Conservation (phyloP, 1,140 invertebrate genomes). For the Monomorium pharaonis region DNA sequence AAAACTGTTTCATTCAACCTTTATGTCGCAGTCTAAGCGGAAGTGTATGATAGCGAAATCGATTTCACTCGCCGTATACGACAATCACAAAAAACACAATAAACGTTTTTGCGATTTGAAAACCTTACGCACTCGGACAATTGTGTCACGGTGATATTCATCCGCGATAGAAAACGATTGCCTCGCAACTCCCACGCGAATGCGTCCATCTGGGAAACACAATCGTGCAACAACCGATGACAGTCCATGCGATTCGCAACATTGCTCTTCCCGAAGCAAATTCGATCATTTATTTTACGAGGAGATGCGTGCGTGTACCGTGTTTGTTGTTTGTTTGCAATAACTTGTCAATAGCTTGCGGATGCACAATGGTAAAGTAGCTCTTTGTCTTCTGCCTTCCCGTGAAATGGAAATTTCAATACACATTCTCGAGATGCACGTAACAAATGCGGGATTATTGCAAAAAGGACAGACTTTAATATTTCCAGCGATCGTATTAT, state of each 20-base stretch:
- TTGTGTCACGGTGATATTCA: neutral
- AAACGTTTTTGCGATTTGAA: neutral
- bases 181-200: neutral
- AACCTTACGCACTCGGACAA: neutral
- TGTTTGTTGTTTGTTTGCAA: neutral
- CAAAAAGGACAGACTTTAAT: neutral
- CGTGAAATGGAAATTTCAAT: neutral
- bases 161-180: neutral
- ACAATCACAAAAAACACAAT: neutral
- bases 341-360: conserved; percentile 5
- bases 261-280: neutral
- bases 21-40: conserved; percentile 15
- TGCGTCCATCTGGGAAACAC: neutral
- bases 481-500: neutral
- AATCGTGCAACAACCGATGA: too few species aligned
- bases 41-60: conserved; percentile 21
- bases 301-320: neutral
- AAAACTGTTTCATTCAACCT: neutral
- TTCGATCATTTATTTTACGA: conserved; percentile 2
- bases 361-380: neutral
- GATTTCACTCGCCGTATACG: conserved; percentile 1
- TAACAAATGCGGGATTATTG: neutral
- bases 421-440: too few species aligned
- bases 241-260: neutral
- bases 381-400: neutral